phyloP scores from a whole-genome alignment of 1,140 invertebrate genomes.

The Pygmarrhopalites habei region DNA sequence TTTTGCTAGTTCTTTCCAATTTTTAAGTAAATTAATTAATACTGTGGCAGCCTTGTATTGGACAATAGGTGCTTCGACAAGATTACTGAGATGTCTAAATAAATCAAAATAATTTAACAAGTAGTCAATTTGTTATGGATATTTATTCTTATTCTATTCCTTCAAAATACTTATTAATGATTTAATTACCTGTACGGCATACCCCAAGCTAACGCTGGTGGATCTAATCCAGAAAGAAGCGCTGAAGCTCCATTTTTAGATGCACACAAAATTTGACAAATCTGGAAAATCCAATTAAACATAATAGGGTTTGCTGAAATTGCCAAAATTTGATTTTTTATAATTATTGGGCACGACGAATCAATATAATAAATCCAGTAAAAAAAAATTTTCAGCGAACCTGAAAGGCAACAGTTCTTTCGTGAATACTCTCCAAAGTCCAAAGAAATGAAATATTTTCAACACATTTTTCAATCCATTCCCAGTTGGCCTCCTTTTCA shows the following conservation, averaged over 20 bases:
- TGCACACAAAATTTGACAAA: constrained; percentile 15
- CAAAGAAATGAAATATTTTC: constrained; percentile 15
- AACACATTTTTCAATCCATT: constrained; percentile 20
- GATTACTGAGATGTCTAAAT: constrained; percentile 18
- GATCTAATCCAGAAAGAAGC: constrained; percentile 14
- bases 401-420: constrained; percentile 25
- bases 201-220: constrained; percentile 18
- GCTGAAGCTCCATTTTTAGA: background rate
- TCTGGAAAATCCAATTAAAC: constrained; percentile 20
- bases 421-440: background rate
- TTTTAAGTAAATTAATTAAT: constrained; percentile 17
- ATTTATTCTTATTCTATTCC: too few species aligned
- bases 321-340: too few species aligned
- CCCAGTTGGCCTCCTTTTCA: constrained; percentile 11
- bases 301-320: too few species aligned
- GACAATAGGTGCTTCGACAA: constrained; percentile 17
- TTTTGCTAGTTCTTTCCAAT: constrained; percentile 14
- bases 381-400: constrained; percentile 10
- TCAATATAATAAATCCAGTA: too few species aligned
- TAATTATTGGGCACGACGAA: too few species aligned
- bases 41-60: constrained; percentile 19
- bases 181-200: constrained; percentile 19
- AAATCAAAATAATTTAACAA: too few species aligned
- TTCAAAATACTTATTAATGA: too few species aligned
- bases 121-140: too few species aligned